Percentiles rank a stretch among this genome's conserved stretches.
phyloP scores from a whole-genome alignment of 2,113 vertebrate genomes.

The Hemichromis elongatus region DNA sequence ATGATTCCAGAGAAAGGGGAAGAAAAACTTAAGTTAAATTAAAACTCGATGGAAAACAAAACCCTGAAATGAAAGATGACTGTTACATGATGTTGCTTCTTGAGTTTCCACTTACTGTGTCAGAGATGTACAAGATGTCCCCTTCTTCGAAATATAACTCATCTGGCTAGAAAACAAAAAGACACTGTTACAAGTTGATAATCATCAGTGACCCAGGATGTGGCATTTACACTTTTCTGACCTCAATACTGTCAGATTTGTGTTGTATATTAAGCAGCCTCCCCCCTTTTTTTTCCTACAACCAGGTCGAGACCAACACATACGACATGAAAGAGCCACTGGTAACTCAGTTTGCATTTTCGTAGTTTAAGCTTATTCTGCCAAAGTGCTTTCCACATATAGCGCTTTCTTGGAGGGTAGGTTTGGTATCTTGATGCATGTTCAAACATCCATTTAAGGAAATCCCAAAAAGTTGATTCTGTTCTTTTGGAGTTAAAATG shows the following conservation, averaged over 20 bases:
- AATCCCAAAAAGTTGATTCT: background rate
- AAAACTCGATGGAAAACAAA: background rate
- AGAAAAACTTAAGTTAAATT: background rate
- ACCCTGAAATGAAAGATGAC: background rate
- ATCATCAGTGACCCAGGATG: background rate
- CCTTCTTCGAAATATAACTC: slow-evolving; percentile 98
- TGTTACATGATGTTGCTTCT: background rate
- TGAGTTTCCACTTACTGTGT: slow-evolving; percentile 80
- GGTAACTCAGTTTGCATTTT: background rate
- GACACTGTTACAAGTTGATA: background rate
- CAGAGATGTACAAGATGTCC: slow-evolving; percentile 95
- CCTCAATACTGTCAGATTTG: background rate
- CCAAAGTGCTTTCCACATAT: background rate
- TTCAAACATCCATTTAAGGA: background rate
- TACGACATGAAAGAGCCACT: background rate
- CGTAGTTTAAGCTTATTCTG: background rate
- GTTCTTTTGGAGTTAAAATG: too few species aligned
- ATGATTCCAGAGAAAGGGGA: background rate
- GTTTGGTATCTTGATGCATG: background rate
- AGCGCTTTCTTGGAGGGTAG: background rate
- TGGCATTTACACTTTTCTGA: background rate
- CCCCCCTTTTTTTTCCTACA: background rate
- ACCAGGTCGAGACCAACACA: background rate
- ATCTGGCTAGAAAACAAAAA: slow-evolving; percentile 81
- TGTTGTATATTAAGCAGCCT: background rate